These are phyloP conservation scores for Acheta domesticus DNA, from an alignment of 2,888 invertebrate species.

Conservation along the genomic window DNA sequence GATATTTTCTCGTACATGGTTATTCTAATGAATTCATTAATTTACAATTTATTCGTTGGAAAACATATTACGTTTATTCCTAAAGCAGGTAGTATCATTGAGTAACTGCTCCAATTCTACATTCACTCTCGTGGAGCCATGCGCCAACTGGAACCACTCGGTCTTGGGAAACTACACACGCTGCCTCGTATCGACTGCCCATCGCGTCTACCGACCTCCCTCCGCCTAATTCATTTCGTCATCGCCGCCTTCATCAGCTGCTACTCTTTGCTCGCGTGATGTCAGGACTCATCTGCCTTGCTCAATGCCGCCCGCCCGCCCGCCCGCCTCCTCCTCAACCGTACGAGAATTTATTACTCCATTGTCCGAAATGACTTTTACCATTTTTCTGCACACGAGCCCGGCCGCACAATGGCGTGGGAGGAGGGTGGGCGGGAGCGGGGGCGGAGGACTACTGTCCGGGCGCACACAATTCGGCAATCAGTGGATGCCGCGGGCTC, in stretches of 20 bases:
- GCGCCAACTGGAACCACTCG: too few relatives aligned
- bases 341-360: neutral
- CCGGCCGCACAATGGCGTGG: neutral
- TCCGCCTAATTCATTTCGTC: conserved; percentile 5
- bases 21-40: too few relatives aligned
- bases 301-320: neutral
- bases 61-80: too few relatives aligned
- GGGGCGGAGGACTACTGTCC: neutral
- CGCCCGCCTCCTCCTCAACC: neutral
- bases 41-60: too few relatives aligned
- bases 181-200: too few relatives aligned
- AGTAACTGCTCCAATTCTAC: too few relatives aligned
- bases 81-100: too few relatives aligned
- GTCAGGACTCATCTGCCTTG: neutral
- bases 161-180: too few relatives aligned
- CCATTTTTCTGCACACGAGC: conserved; percentile 9
- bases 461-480: conserved; percentile 18
- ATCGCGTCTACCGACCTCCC: neutral
- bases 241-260: conserved; percentile 18
- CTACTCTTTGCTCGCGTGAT: conserved; percentile 2
- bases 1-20: too few relatives aligned
- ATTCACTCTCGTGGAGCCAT: too few relatives aligned
- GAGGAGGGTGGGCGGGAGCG: neutral
- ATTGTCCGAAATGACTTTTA: conserved; percentile 5
- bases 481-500: neutral